Evolutionary conservation across 2,888 invertebrate species (phyloP), one percentile per base, ranked within the genome.

Genomic region (Chouioia cunea): DNA sequence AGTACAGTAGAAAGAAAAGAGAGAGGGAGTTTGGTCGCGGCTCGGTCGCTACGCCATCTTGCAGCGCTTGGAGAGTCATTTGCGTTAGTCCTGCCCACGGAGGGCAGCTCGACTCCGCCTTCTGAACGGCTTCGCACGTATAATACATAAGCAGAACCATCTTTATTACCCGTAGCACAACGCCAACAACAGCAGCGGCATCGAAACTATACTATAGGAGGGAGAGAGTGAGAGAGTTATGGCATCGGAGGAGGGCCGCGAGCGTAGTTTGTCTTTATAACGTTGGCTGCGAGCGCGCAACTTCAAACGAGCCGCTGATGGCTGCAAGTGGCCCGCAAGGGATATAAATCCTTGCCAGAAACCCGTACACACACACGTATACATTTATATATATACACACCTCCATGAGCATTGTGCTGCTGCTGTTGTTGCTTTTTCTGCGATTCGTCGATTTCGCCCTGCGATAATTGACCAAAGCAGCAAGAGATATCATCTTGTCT

Each of bases 51-150:
- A 82, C 87, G 88, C 88, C 88, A 88, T 88, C 87, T 88, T 69
- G 56, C 59, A 71, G 86, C 85, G 83, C 83, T 3, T 80, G 82
- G 86, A 86, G 87, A 87, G 87, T 88, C 87, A 88, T 86, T 86
- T 85, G 82, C 84, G 83, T 83, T 86, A 86, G 86, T 84, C 88
- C 88, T 86, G 86, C 88, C 88, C 87, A 87, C 87, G 85, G 86
- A 83, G 81, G 83, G 83, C 83, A 82, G 80, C 79, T 80, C 85
- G 86, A 82, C 88, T 86, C 87, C 87, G 87, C 88, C 88, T 86
- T 86, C 86, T 82, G 83, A 56, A 16, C 48, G 56, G 62, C 59
- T 36, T n/a, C 56, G 43, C 44, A 46, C 62, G 43, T 50, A 77
- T 79, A n/a, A 79, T 80, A 82, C 80, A 82, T 81, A 83, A 83